Base-by-base conservation (phyloP, 2,113 vertebrate genomes). In the Corythaixoides concolor region DNA sequence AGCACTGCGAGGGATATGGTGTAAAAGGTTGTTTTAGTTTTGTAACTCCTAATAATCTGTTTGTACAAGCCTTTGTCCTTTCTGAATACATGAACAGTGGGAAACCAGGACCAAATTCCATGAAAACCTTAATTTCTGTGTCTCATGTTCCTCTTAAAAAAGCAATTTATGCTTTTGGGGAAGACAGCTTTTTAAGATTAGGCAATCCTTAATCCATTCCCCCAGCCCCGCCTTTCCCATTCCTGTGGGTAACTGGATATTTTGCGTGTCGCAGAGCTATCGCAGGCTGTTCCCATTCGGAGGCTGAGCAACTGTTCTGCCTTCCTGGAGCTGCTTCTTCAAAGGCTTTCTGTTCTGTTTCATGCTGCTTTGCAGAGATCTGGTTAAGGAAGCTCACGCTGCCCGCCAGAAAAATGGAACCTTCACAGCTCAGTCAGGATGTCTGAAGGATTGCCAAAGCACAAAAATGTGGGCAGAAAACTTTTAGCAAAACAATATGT, bases 381-480 rank as follows among this genome's bases (percentile, higher is more conserved):
- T 85, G 58, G 10, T 62, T 88, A 66, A 67, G 94, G 94, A 94
- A 96, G 78, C 81, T 90, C 53, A 27, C 0, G 8, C 83, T 94
- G 91, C 84, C 50, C 68, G 19, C 9, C 33, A 32, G 75, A 86
- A 53, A 75, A 88, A 21, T 15, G 1, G 27, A 92, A 78, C 69
- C 68, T 77, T 75, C 79, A 20, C 33, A 78, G 82, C 75, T 76
- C 88, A 28, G 45, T 26, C 53, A 28, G 66, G 3, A 1, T 58
- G 49, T 85, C 27, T 91, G 93, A 94, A 81, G 64, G 56, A 55
- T n/a, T 94, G 87, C 89, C 91, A 95, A 52, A 93, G 68, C 58
- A 39, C 81, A 77, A 30, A 89, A 85, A 12, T 27, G 59, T 33
- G 39, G 88, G 74, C 88, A 91, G 78, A 76, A 91, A 89, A 76